These are phyloP conservation scores for Nerophis lumbriciformis DNA, from an alignment of 2,113 vertebrate genomes.

Conservation along the genomic window DNA sequence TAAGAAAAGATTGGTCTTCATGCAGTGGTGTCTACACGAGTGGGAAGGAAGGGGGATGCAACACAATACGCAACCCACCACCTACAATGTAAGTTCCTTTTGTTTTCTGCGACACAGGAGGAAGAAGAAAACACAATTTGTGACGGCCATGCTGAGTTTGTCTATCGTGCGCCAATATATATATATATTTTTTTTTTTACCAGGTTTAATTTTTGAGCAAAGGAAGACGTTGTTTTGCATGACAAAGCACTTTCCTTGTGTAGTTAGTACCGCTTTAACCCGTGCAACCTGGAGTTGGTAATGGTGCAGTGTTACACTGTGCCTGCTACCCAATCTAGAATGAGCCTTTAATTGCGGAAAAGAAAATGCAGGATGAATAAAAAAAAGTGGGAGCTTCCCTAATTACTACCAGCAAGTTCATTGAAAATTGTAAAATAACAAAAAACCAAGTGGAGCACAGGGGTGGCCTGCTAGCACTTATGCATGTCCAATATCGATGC, in stretches of 20 bases:
- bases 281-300: constrained; percentile 1
- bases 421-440: constrained; percentile 1
- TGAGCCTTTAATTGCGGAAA: constrained; percentile 23
- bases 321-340: constrained; percentile 13
- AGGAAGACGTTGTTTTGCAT: background rate
- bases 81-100: constrained; percentile 74
- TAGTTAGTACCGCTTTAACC: constrained; percentile 15
- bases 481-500: too few relatives aligned
- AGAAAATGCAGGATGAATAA: constrained; percentile 26
- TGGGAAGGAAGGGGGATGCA: constrained; percentile 13
- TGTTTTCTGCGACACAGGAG: constrained; percentile 61
- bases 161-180: background rate
- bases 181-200: background rate
- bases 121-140: constrained; percentile 23
- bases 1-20: constrained; percentile 6
- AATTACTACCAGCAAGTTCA: constrained; percentile 9
- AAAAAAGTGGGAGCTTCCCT: constrained; percentile 16
- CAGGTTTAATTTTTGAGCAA: too few relatives aligned
- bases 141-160: background rate
- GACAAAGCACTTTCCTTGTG: constrained; percentile 16
- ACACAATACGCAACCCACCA: constrained; percentile 61
- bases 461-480: too few relatives aligned
- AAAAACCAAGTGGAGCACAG: constrained; percentile 13
- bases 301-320: background rate
- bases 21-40: constrained; percentile 26